Evolutionary conservation across 2,888 invertebrate genomes (phyloP), one percentile per base, ranked within the genome.

Genomic region (Amphipoea oculea): DNA sequence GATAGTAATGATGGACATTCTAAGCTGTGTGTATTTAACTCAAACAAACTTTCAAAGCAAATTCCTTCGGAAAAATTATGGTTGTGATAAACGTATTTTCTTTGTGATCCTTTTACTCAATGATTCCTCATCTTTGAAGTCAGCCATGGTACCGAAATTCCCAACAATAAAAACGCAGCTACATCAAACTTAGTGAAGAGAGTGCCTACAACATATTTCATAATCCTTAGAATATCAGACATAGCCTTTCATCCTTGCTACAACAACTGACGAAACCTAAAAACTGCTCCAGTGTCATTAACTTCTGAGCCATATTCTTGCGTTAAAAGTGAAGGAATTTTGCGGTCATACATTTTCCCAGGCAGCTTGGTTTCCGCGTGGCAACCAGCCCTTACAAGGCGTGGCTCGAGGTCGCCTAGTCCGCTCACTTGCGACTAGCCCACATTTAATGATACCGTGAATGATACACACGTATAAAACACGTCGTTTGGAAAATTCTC

Each of bases 391-490:
- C 90, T 90, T 89, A 88, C 85, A 89, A 90, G 91, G 91, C 83
- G 92, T 89, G 93, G 73, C 79, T 75, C 94, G 93, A 94, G 95
- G 95, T 81, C 94, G 88, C 76, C 95, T 82, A 85, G 91, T 93
- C 94, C 94, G 88, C 84, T 94, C 95, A 94, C 94, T 93, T 80
- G 72, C 67, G 75, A 78, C 88, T 87, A 86, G 88, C 86, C 89
- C 86, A 89, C 83, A 88, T 89, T 81, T 68, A 85, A 87, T 83
- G 73, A n/a, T n/a, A n/a, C n/a, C n/a, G n/a, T n/a, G n/a, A n/a
- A n/a, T n/a, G n/a, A 81, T 78, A 82, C 77, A 74, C 57, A 76
- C 45, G 68, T 71, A 78, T 80, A 81, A 76, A 74, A 76, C 23
- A 83, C 75, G 79, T 81, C 82, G 78, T 84, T 82, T 83, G 91